phyloP scores from a whole-genome alignment of 2,113 vertebrate genomes.

The Sporophila hypoxantha region DNA sequence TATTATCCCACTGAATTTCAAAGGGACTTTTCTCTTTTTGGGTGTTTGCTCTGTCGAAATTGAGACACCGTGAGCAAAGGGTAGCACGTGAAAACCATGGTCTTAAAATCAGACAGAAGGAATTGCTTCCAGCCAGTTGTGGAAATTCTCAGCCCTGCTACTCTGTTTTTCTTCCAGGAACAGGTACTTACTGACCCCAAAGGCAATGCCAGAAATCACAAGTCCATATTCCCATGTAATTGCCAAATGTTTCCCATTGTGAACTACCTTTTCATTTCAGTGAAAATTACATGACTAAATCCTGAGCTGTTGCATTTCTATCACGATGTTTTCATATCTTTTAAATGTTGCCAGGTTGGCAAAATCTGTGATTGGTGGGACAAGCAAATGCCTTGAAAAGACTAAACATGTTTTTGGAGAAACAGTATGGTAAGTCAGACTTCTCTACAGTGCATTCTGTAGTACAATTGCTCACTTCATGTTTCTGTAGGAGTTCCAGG shows the following conservation, averaged over 20 bases:
- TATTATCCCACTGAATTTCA: not conserved
- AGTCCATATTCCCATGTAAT: not conserved
- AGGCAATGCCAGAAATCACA: not conserved
- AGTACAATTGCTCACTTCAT: constrained; percentile 12
- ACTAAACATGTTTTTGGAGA: not conserved
- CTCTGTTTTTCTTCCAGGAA: not conserved
- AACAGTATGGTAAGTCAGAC: not conserved
- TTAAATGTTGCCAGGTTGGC: not conserved
- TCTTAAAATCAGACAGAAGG: not conserved
- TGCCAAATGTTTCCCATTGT: not conserved
- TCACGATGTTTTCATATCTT: not conserved
- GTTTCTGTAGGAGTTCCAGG: constrained; percentile 28
- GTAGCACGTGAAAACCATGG: not conserved
- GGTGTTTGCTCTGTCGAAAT: not conserved
- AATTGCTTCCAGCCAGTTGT: not conserved
- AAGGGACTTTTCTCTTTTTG: not conserved
- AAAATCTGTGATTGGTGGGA: not conserved
- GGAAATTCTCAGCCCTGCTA: not conserved
- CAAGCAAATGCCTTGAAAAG: not conserved
- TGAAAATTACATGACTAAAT: not conserved
- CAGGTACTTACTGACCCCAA: not conserved
- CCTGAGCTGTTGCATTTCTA: not conserved
- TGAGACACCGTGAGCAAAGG: not conserved
- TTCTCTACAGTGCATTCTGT: not conserved
- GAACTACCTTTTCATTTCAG: not conserved